These are phyloP conservation scores for Ypsolopha sequella DNA, from an alignment of 2,888 invertebrate species.

Conservation along the genomic window DNA sequence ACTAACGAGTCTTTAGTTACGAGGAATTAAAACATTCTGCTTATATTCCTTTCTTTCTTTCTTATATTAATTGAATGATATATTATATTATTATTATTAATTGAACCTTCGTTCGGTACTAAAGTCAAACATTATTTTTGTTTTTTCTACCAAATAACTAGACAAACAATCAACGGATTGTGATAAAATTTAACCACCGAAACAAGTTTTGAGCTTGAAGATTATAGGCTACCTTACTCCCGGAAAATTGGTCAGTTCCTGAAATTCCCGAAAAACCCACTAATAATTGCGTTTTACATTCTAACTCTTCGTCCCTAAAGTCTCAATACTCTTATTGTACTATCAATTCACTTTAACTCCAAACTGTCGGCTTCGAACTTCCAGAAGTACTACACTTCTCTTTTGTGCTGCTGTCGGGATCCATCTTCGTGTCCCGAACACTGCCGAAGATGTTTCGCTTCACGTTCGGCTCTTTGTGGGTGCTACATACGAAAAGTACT, in stretches of 20 bases:
- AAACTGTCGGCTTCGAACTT: constrained; percentile 36
- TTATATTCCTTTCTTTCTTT: too few species aligned
- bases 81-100: too few species aligned
- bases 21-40: too few species aligned
- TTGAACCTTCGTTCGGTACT: too few species aligned
- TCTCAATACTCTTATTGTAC: background rate
- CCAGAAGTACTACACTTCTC: constrained; percentile 36
- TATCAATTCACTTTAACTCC: constrained; percentile 26
- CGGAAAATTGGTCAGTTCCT: background rate
- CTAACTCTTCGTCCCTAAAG: background rate
- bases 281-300: too few species aligned
- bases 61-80: too few species aligned
- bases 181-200: too few species aligned
- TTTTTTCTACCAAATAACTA: too few species aligned
- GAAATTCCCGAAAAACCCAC: background rate
- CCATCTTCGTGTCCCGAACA: constrained; percentile 13
- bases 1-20: background rate
- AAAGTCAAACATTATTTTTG: too few species aligned
- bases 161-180: too few species aligned
- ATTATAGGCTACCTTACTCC: too few species aligned
- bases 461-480: constrained; percentile 29
- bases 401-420: constrained; percentile 11
- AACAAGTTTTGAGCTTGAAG: too few species aligned
- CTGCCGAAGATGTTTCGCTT: constrained; percentile 34
- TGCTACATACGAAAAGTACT: constrained; percentile 27